A percentile compares a stretch with the other conserved stretches of the same genome.
Conservation (phyloP, 2,888 invertebrate genomes). For the Drosophila quinaria region DNA sequence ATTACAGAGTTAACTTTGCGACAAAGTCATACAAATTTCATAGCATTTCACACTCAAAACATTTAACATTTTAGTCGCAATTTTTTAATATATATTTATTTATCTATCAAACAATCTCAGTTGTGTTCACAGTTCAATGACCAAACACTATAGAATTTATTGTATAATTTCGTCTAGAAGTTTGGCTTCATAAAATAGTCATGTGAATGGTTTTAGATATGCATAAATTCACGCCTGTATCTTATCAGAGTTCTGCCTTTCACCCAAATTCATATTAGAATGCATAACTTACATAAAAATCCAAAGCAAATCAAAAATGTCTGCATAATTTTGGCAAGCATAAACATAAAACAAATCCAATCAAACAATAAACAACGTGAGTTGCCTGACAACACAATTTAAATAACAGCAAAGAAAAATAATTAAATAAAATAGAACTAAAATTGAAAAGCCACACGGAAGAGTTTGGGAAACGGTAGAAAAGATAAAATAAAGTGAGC, state of each 20-base stretch:
- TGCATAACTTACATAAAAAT: slow-evolving; percentile 54
- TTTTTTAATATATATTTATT: neutral
- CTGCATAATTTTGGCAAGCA: slow-evolving; percentile 60
- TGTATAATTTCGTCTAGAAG: slow-evolving; percentile 6
- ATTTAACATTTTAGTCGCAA: neutral
- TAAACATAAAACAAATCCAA: slow-evolving; percentile 41
- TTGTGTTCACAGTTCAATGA: slow-evolving; percentile 48
- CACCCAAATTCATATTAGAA: slow-evolving; percentile 27
- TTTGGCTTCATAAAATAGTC: neutral
- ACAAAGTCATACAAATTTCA: too few relatives aligned
- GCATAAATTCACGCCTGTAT: slow-evolving; percentile 49
- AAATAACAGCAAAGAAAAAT: slow-evolving; percentile 46
- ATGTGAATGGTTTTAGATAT: slow-evolving; percentile 20
- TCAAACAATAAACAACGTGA: slow-evolving; percentile 57
- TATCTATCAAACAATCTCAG: slow-evolving; percentile 12
- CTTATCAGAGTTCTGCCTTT: slow-evolving; percentile 42
- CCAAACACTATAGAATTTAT: slow-evolving; percentile 35
- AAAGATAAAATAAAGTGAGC: slow-evolving; percentile 23
- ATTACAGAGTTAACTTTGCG: too few relatives aligned
- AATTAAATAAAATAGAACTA: slow-evolving; percentile 66
- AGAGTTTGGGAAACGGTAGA: neutral
- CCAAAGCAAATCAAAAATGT: slow-evolving; percentile 42
- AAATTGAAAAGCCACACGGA: slow-evolving; percentile 21
- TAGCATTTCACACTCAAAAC: too few relatives aligned
- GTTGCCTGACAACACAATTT: slow-evolving; percentile 56